phyloP scores from a whole-genome alignment of 2,888 invertebrate species.

The Sinodicranocentrus sp. region DNA sequence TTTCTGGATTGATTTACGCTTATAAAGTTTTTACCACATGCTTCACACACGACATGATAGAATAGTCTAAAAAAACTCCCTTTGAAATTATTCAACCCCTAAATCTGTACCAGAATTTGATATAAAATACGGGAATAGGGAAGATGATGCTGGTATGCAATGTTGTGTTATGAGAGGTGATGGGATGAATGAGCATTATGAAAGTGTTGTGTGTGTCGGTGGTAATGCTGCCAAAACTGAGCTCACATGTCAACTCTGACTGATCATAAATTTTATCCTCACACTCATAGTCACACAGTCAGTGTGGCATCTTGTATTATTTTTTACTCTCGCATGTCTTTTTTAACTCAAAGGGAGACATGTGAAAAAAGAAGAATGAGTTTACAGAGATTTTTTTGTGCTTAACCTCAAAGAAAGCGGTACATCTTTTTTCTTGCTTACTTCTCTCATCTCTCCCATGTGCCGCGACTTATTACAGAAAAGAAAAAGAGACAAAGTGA shows the following conservation, averaged over 20 bases:
- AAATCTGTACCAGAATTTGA: too few relatives aligned
- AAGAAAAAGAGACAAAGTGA: not conserved
- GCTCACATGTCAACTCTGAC: constrained; percentile 61
- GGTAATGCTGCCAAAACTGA: constrained; percentile 51
- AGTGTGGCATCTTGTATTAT: constrained; percentile 35
- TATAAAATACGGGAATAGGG: too few relatives aligned
- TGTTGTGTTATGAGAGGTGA: constrained; percentile 28
- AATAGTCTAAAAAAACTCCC: too few relatives aligned
- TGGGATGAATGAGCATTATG: constrained; percentile 48
- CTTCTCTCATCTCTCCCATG: not conserved
- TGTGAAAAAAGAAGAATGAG: constrained; percentile 30
- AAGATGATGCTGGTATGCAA: too few relatives aligned
- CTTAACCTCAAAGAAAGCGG: constrained; percentile 29
- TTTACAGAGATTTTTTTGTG: constrained; percentile 34
- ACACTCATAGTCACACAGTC: constrained; percentile 16
- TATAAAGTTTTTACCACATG: too few relatives aligned
- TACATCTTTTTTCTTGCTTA: constrained; percentile 6
- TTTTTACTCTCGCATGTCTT: constrained; percentile 40
- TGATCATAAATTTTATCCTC: constrained; percentile 64
- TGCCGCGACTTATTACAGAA: not conserved
- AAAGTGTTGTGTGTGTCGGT: constrained; percentile 38
- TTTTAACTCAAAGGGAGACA: constrained; percentile 42
- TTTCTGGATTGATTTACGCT: too few relatives aligned
- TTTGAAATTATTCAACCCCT: too few relatives aligned
- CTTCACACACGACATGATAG: too few relatives aligned